A percentile compares a stretch with the other conserved stretches of the same genome.
These are phyloP conservation scores for Limnephilus auricula DNA, from an alignment of 2,888 invertebrate species.

Conservation along the genomic window DNA sequence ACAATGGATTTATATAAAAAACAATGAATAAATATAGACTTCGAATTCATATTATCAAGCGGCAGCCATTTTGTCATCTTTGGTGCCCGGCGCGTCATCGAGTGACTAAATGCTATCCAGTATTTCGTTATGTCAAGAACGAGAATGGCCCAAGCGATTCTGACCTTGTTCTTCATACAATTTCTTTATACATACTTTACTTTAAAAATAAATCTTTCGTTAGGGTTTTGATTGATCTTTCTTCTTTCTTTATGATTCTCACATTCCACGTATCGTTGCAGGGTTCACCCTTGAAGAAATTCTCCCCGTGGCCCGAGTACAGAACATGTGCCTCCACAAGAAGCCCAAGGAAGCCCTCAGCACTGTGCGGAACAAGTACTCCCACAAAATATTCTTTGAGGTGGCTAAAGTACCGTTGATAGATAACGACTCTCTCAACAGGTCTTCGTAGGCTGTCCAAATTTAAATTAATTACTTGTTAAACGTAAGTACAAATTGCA, in stretches of 20 bases:
- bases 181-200: too few species aligned
- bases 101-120: too few species aligned
- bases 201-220: not conserved
- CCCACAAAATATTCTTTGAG: constrained; percentile 95
- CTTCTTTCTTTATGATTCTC: not conserved
- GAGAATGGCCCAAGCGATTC: too few species aligned
- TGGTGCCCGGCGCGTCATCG: too few species aligned
- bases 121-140: too few species aligned
- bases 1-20: too few species aligned
- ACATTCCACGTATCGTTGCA: constrained; percentile 69
- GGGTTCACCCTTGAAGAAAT: constrained; percentile 89
- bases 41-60: too few species aligned
- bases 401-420: constrained; percentile 89
- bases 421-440: constrained; percentile 69
- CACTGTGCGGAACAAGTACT: constrained; percentile 95
- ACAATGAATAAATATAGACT: too few species aligned
- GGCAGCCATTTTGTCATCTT: too few species aligned
- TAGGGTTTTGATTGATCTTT: not conserved
- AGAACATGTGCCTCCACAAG: constrained; percentile 87
- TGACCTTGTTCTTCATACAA: too few species aligned
- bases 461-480: constrained; percentile 27
- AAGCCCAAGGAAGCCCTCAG: constrained; percentile 88
- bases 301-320: constrained; percentile 81
- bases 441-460: constrained; percentile 22
- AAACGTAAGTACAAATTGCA: constrained; percentile 53